Evolutionary conservation across 2,113 vertebrate genomes (phyloP), one percentile per base, ranked within the genome.

Genomic region (Colius striatus): DNA sequence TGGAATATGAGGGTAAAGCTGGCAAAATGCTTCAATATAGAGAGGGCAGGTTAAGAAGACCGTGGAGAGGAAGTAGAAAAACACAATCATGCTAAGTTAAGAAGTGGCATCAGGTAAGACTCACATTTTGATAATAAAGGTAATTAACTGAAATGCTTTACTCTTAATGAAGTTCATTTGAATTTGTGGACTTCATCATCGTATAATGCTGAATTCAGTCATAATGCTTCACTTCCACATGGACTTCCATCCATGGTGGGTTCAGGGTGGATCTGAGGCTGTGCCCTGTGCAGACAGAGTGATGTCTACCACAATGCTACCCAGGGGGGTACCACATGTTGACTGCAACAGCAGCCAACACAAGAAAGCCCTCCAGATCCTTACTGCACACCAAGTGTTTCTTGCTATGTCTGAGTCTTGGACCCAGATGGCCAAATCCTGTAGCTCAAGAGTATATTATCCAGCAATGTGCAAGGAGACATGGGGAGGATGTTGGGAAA

Each of bases 261-360:
- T 45, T n/a, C 71, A 74, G 67, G 26, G 54, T 57, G 34, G 29
- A 10, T 74, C 41, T n/a, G 51, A 79, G 73, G 19, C 47, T n/a
- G 23, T 82, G 61, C 26, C 13, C 16, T 8, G 4, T n/a, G 67
- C 75, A 75, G 63, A 27, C 0, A 1, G 29, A 36, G 22, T 29
- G n/a, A 26, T 38, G 47, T 78, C 43, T 36, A 30, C n/a, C 1
- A 0, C 0, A 1, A 47, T 13, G n/a, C 15, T 54, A 16, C 65
- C 58, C 16, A 0, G 55, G 45, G 50, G 2, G 9, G 4, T 60
- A 38, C 48, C 53, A 29, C 30, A 6, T 2, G 0, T 41, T 2
- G 3, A 21, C 50, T 70, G 76, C 36, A 22, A 22, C 75, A 19
- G 16, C 34, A 5, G 32, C 41, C 27, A 32, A 6, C 17, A 34